phyloP scores from a whole-genome alignment of 1,140 invertebrate species.

The Pentalonia nigronervosa region DNA sequence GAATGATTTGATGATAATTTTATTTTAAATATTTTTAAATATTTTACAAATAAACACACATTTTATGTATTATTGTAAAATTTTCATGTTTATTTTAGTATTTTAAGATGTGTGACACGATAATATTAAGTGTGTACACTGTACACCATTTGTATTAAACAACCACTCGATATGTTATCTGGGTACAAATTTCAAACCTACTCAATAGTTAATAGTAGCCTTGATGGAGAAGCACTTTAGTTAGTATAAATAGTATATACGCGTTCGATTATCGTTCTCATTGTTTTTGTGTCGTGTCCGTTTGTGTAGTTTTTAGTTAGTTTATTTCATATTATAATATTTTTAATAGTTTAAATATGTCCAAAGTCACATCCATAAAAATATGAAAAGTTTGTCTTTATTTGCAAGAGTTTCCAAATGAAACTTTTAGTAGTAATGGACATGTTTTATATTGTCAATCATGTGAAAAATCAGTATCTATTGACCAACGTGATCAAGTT shows the following conservation, averaged over 20 bases:
- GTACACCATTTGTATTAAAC: too few relatives aligned
- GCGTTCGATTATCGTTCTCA: too few relatives aligned
- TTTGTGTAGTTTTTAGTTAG: neutral
- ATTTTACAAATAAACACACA: too few relatives aligned
- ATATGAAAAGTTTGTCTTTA: neutral
- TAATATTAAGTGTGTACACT: too few relatives aligned
- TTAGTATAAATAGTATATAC: too few relatives aligned
- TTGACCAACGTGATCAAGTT: neutral
- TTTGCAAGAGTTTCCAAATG: neutral
- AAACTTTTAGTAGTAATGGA: neutral
- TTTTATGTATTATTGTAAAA: too few relatives aligned
- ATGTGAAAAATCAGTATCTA: neutral
- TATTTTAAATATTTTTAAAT: neutral
- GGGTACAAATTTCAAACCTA: too few relatives aligned
- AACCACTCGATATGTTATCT: too few relatives aligned
- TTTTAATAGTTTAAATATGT: neutral
- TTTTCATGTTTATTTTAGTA: too few relatives aligned
- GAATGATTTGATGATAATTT: neutral
- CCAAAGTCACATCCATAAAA: neutral
- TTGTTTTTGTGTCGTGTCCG: neutral
- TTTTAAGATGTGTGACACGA: too few relatives aligned
- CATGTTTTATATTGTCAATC: neutral
- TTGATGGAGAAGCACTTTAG: too few relatives aligned
- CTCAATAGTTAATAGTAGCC: too few relatives aligned
- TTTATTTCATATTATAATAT: neutral